phyloP scores from a whole-genome alignment of 2,888 invertebrate genomes.

The Rotaria magnacalcarata region DNA sequence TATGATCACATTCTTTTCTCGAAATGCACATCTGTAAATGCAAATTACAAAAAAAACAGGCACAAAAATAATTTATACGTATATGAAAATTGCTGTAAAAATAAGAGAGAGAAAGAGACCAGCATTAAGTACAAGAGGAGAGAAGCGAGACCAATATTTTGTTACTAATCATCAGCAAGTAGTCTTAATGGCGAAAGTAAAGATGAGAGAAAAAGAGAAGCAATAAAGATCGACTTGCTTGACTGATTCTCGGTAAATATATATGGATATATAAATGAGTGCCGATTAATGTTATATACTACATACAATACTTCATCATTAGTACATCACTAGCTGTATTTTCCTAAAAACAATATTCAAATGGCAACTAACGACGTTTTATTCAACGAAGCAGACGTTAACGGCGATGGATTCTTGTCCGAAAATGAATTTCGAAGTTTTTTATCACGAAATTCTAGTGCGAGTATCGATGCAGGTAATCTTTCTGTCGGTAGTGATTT shows the following conservation, averaged over 20 bases:
- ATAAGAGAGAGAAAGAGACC: neutral
- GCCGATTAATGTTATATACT: neutral
- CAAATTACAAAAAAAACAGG: neutral
- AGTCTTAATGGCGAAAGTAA: neutral
- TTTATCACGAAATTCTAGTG: neutral
- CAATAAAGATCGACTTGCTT: slow-evolving; percentile 1
- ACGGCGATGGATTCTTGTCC: neutral
- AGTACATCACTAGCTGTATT: neutral
- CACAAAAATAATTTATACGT: neutral
- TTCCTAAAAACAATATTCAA: neutral
- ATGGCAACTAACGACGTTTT: neutral
- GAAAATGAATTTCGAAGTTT: neutral
- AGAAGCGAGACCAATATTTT: neutral
- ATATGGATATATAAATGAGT: neutral
- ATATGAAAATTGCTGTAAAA: neutral
- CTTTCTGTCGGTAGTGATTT: neutral
- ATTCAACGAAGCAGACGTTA: neutral
- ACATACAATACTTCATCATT: neutral
- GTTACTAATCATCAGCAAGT: neutral
- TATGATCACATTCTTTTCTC: neutral
- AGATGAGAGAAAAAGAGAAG: neutral
- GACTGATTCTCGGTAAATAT: neutral
- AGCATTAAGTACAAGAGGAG: neutral
- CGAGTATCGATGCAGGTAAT: neutral
- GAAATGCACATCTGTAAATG: neutral